A percentile compares a stretch with the other conserved stretches of the same genome.
Conservation (phyloP, 2,797 vertebrate species). For the Prunella strophiata region DNA sequence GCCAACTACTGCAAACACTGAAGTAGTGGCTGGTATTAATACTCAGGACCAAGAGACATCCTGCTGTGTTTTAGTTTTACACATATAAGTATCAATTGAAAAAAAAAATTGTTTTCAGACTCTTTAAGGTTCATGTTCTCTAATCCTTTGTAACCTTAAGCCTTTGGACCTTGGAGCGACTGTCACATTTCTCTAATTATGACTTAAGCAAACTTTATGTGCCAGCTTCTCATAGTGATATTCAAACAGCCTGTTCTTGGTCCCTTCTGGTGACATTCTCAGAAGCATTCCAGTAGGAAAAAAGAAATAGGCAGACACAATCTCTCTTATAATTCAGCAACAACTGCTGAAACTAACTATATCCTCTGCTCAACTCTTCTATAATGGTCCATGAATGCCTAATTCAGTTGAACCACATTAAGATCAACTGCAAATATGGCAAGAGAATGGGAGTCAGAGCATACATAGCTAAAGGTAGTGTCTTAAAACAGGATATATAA, state of each 20-base stretch:
- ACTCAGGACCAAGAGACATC: background rate
- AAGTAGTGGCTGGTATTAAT: background rate
- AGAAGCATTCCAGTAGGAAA: background rate
- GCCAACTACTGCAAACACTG: background rate
- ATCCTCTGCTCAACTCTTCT: background rate
- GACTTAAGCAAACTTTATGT: background rate
- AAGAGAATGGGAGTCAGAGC: background rate
- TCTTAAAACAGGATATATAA: conserved; percentile 4
- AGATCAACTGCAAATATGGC: background rate
- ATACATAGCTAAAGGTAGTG: background rate
- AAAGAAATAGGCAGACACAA: background rate
- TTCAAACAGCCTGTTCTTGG: background rate
- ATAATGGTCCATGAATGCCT: background rate
- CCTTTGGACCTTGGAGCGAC: background rate
- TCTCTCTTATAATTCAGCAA: background rate
- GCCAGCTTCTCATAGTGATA: background rate
- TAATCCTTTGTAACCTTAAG: background rate
- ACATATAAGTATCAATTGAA: background rate
- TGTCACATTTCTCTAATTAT: background rate
- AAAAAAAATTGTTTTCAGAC: background rate
- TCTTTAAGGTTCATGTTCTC: background rate
- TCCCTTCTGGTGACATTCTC: background rate
- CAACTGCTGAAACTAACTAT: background rate
- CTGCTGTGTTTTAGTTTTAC: background rate
- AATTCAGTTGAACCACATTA: background rate